These are phyloP conservation scores for Cyprinodon brontotheroides DNA, from an alignment of 2,113 vertebrate genomes.

Conservation along the genomic window DNA sequence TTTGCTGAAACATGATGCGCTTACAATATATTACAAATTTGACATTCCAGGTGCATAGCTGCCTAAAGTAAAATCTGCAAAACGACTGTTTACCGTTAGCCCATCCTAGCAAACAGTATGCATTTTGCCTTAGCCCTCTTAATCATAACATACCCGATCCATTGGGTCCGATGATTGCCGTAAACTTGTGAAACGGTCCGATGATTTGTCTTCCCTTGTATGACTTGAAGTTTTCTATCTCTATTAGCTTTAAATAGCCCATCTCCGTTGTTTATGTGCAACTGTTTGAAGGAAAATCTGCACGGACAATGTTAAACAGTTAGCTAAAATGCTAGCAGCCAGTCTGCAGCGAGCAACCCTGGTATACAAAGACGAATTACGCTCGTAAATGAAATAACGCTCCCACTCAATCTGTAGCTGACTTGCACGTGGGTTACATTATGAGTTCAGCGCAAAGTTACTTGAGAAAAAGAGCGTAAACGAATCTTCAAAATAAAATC, in stretches of 20 bases:
- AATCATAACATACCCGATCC: constrained; percentile 86
- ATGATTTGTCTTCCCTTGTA: constrained; percentile 92
- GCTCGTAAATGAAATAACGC: constrained; percentile 34
- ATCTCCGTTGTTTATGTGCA: constrained; percentile 59
- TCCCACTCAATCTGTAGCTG: constrained; percentile 4
- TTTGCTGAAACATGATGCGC: neutral
- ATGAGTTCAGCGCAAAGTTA: constrained; percentile 18
- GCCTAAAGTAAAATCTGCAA: neutral
- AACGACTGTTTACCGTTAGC: constrained; percentile 34
- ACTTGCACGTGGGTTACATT: constrained; percentile 14
- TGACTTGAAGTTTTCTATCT: constrained; percentile 93
- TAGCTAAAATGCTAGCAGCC: constrained; percentile 56
- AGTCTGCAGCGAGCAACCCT: constrained; percentile 5
- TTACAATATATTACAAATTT: neutral
- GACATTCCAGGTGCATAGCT: neutral
- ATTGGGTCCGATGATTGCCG: constrained; percentile 92
- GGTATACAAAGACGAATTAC: constrained; percentile 8
- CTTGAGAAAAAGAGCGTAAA: neutral
- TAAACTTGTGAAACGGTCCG: constrained; percentile 91
- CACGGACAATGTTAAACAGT: constrained; percentile 28
- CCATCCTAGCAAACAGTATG: constrained; percentile 23
- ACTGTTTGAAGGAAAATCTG: neutral
- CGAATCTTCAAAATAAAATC: constrained; percentile 36
- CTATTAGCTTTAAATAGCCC: constrained; percentile 90
- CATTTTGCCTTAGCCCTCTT: constrained; percentile 22